Percentiles rank a stretch among this genome's conserved stretches.
Evolutionary conservation across 1,140 invertebrate species (phyloP).

Genomic region (Aphelinus atriplicis): DNA sequence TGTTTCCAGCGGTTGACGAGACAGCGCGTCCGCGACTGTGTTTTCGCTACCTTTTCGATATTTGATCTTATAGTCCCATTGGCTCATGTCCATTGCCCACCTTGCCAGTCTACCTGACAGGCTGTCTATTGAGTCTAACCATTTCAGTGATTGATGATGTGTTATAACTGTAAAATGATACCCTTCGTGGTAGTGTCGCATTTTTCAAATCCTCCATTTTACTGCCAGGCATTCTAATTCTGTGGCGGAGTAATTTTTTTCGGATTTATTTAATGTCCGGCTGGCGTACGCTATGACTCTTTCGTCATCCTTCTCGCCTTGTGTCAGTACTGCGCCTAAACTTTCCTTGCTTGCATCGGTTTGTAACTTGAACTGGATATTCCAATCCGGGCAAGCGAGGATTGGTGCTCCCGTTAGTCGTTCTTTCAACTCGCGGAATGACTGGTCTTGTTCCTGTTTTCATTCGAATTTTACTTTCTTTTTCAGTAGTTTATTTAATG

Average conservation of each 20-base stretch:
- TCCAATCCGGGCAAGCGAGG: not conserved
- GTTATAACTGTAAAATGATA: slow-evolving; percentile 56
- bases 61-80: slow-evolving; percentile 25
- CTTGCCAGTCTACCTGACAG: slow-evolving; percentile 56
- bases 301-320: slow-evolving; percentile 45
- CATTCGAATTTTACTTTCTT: slow-evolving; percentile 14
- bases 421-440: slow-evolving; percentile 1
- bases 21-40: not conserved
- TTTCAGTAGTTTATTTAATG: slow-evolving; percentile 11
- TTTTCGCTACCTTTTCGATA: not conserved
- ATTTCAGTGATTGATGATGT: slow-evolving; percentile 66
- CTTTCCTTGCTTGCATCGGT: slow-evolving; percentile 46
- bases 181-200: slow-evolving; percentile 55
- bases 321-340: slow-evolving; percentile 15
- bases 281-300: slow-evolving; percentile 63
- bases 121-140: slow-evolving; percentile 62
- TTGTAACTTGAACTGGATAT: slow-evolving; percentile 28
- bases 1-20: not conserved
- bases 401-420: not conserved
- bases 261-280: slow-evolving; percentile 47
- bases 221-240: slow-evolving; percentile 32
- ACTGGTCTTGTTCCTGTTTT: not conserved
- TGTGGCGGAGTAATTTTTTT: slow-evolving; percentile 38
- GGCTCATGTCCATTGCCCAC: slow-evolving; percentile 57
- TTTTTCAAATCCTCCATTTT: slow-evolving; percentile 27